Evolutionary conservation across 2,797 vertebrate genomes (phyloP), one percentile per base, ranked within the genome.

Genomic region (Melanotaenia nigrans): DNA sequence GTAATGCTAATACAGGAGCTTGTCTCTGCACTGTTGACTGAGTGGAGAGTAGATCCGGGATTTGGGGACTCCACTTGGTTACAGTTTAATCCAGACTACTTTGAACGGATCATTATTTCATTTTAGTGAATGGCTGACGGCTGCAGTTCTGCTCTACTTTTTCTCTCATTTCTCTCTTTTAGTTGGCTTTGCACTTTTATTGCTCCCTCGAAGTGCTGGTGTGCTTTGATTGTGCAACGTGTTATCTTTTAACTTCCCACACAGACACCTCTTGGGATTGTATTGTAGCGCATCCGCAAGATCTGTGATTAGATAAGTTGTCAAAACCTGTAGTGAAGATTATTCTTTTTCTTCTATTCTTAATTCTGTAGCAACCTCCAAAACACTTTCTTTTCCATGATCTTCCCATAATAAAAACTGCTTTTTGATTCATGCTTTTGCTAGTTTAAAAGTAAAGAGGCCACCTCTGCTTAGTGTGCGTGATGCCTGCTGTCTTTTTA

Each of bases 1-100:
- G 86, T 87, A 80, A 92, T 90, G 87, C 90, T 90, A 92, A 92
- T 90, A 80, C 84, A 57, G 74, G 65, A 88, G 81, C 79, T 87
- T 5, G 82, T 77, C 76, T 85, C 77, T 82, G 56, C 82, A 53
- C 83, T 55, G 81, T 84, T 88, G 71, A 69, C 84, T 67, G 82
- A 75, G 66, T 67, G 72, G 40, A 65, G 75, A 78, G 76, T 45
- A 35, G 71, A 84, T 85, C 85, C 80, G 55, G 78, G 81, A 76
- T 85, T 89, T 81, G 65, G 32, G 47, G 62, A 63, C 68, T 75
- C 45, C 54, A 36, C 40, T 82, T 66, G 60, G 81, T 79, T 74
- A 80, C 86, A 87, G 75, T 86, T 89, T 85, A 90, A 92, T 89
- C 87, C 77, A 77, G 71, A 75, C 73, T 76, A 56, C 73, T 77